Conservation (phyloP, 1,140 invertebrate genomes). For the Maconellicoccus hirsutus region DNA sequence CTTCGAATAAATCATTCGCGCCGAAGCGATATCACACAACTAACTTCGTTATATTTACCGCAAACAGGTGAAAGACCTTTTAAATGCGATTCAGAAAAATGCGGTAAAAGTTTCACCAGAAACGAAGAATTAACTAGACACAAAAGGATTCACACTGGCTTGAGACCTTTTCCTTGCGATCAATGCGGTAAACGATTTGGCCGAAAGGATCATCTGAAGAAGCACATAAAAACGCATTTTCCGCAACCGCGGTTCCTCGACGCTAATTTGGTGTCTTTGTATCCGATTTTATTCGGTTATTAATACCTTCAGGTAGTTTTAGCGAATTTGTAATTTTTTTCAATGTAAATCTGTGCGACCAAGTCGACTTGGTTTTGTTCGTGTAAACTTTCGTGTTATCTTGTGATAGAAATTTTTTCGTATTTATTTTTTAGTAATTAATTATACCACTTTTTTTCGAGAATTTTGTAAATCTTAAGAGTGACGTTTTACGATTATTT, state of each 20-base stretch:
- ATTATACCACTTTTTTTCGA: too few relatives aligned
- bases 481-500: too few relatives aligned
- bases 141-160: constrained; percentile 75
- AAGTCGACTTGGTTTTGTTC: too few relatives aligned
- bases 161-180: constrained; percentile 63
- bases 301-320: not conserved
- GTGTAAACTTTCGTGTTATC: too few relatives aligned
- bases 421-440: too few relatives aligned
- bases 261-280: constrained; percentile 14
- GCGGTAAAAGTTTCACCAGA: constrained; percentile 79
- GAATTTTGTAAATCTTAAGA: too few relatives aligned
- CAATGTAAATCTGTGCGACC: too few relatives aligned
- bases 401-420: too few relatives aligned
- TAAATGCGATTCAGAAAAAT: constrained; percentile 61
- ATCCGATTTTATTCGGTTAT: constrained; percentile 14
- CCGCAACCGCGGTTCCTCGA: constrained; percentile 7
- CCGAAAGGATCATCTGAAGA: constrained; percentile 41
- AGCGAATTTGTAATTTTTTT: too few relatives aligned
- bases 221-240: constrained; percentile 10
- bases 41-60: too few relatives aligned
- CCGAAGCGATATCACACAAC: too few relatives aligned
- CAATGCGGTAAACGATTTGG: constrained; percentile 79
- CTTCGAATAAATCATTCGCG: too few relatives aligned
- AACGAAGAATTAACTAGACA: constrained; percentile 89
- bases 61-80: constrained; percentile 66